Base-by-base conservation (phyloP, 2,113 vertebrate species). In the Haemorhous mexicanus region DNA sequence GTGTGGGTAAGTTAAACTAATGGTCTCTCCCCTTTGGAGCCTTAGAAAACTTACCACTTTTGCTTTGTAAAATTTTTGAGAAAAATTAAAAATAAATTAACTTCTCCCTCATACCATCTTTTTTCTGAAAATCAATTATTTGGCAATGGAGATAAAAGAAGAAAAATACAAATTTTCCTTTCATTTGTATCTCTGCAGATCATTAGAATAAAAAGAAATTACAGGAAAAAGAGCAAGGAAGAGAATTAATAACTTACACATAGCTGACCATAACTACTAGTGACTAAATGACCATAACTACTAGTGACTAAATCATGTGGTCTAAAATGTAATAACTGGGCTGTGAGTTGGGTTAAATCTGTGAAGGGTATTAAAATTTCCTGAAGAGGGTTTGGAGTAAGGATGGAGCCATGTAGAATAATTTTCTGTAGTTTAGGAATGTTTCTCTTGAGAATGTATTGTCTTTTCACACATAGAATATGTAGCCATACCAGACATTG, bases 31-130 rank as follows among this genome's bases (percentile, higher is more conserved):
- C 19, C 4, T 49, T 35, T 73, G 37, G 14, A 69, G 16, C 7
- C 10, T 50, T 17, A 58, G 67, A 67, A 91, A 58, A 75, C 46
- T 13, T 69, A 44, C 4, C 28, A 50, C 10, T 35, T 49, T 3
- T 23, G 7, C 30, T 82, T 53, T 39, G 13, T 66, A 80, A 35
- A 32, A 3, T 23, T 84, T 90, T 62, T 2, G 2, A 62, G 5
- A 32, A 43, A 73, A 69, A 35, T 9, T 26, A 32, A 82, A 73
- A 64, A 35, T 14, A 19, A 56, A 28, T 66, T 28, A 39, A 44
- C 2, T 68, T 79, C 12, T 56, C 16, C 13, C 16, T 27, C 17
- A 26, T 7, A 5, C 0, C 2, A 4, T 3, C 0, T 1, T 23
- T 13, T 33, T 15, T 13, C 6, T 33, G 20, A 28, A 55, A 41